Base-by-base conservation (phyloP, 2,113 vertebrate genomes). In the Toxotes chatareus region DNA sequence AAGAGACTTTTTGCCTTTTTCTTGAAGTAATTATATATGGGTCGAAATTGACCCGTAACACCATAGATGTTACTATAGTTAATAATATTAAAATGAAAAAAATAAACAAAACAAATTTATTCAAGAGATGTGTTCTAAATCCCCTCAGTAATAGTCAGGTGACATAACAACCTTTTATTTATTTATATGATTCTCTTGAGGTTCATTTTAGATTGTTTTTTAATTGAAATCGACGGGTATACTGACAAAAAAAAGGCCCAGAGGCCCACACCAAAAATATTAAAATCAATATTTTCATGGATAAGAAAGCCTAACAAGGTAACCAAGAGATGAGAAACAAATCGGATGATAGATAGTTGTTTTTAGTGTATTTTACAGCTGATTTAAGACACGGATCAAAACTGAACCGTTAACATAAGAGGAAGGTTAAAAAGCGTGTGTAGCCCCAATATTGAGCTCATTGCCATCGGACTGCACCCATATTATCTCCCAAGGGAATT, bases 1-100 rank as follows among this genome's bases (percentile, higher is more conserved):
- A 55, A 56, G 38, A 65, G 31, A 53, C 19, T 47, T 62, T 61
- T 73, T 61, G 56, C 67, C 67, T 55, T 70, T 70, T 70, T 62
- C 53, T 79, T 65, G 21, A 57, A n/a, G 5, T 23, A 71, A 63
- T 71, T 38, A 49, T 49, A 36, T 49, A 16, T 55, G 34, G 17
- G 47, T 80, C 40, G 9, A 51, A 73, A 60, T n/a, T 55, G 40
- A 80, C 32, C 60, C 7, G 40, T 13, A 78, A 61, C 47, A 0
- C n/a, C 17, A 34, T 36, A 51, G 11, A 65, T 79, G 62, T 66
- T 60, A 42, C 62, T 67, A 32, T 40, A 73, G 17, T 66, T 16
- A 31, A 73, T 66, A 12, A 66, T 34, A 72, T 49, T 60, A 63
- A 63, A 63, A 40, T 38, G 0, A 46, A 44, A 11, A 63, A 4